Evolutionary conservation across 2,888 invertebrate species (phyloP), one percentile per base, ranked within the genome.

Genomic region (Luperina testacea): DNA sequence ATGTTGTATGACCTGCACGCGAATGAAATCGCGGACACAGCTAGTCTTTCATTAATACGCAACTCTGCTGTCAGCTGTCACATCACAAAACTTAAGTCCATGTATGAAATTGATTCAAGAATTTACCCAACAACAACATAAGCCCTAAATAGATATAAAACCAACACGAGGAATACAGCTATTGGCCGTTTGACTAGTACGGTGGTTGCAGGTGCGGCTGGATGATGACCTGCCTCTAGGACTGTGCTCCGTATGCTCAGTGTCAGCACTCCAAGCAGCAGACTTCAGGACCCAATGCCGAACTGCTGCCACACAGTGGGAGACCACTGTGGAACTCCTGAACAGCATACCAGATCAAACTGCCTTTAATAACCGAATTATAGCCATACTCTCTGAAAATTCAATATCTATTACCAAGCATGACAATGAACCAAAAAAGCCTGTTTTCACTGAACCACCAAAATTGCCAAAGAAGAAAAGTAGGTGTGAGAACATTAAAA

Each of bases 131-230:
- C 2, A 42, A 13, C 8, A 38, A 42, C 7, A 73, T 17, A 13
- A 75, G 45, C n/a, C 2, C 65, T 57, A 68, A 42, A 24, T 75
- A 38, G 0, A 68, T 57, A 3, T 38, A 75, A 75, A 48, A 61
- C 17, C 64, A 48, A 64, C n/a, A 74, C 63, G 76, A 85, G 88
- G 87, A 91, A 89, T 91, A 90, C 79, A 84, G 73, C 77, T 79
- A 87, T 87, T 94, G 95, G 94, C 93, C 91, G 88, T 91, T 94
- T 96, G 94, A 96, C 90, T 91, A 89, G 92, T 92, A 77, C 90
- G 91, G 92, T 96, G 94, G 94, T 96, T 96, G 91, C 96, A 96
- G 96, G 94, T 96, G 91, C 90, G 57, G 90, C 81, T 90, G 86
- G 93, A 94, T 53, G 94, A 92, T 72, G 93, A 91, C 86, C 92